phyloP scores from a whole-genome alignment of 35 echinoderm and acorn worm genomes.

The Acanthaster planci region DNA sequence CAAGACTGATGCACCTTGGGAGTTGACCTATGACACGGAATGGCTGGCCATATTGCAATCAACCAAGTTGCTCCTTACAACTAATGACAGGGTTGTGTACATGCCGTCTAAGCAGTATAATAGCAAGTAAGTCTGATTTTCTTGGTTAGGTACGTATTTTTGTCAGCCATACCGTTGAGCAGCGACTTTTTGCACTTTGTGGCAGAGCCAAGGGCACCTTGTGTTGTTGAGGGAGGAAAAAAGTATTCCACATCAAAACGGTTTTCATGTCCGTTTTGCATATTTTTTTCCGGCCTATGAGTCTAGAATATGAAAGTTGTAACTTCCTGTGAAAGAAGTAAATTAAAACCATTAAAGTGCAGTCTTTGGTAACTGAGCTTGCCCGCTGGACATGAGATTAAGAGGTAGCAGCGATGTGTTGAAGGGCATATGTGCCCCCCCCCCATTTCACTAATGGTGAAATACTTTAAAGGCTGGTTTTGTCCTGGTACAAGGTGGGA shows the following conservation, averaged over 20 bases:
- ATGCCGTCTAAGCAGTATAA: slow-evolving; percentile 66
- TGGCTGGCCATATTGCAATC: slow-evolving; percentile 86
- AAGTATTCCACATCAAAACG: no score
- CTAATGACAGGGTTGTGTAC: slow-evolving; percentile 52
- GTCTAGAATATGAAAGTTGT: no score
- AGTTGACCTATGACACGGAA: slow-evolving; percentile 84
- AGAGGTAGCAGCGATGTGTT: not conserved
- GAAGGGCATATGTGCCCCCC: not conserved
- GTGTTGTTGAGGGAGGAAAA: no score
- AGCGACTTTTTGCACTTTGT: no score
- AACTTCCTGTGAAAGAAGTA: no score
- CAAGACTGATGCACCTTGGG: slow-evolving; percentile 66
- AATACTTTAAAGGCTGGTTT: not conserved
- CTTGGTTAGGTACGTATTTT: not conserved
- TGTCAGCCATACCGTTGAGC: no score
- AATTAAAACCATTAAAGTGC: no score
- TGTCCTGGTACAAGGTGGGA: slow-evolving; percentile 47
- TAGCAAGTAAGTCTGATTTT: slow-evolving; percentile 54
- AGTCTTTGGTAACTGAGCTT: no score
- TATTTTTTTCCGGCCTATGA: no score
- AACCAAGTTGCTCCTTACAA: slow-evolving; percentile 79
- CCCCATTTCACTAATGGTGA: not conserved
- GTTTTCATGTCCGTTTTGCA: no score
- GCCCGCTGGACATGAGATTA: not conserved
- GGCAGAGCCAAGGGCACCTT: no score